Percentiles rank a stretch among this genome's conserved stretches.
Conservation (phyloP, 2,113 vertebrate species). For the Azemiops feae region DNA sequence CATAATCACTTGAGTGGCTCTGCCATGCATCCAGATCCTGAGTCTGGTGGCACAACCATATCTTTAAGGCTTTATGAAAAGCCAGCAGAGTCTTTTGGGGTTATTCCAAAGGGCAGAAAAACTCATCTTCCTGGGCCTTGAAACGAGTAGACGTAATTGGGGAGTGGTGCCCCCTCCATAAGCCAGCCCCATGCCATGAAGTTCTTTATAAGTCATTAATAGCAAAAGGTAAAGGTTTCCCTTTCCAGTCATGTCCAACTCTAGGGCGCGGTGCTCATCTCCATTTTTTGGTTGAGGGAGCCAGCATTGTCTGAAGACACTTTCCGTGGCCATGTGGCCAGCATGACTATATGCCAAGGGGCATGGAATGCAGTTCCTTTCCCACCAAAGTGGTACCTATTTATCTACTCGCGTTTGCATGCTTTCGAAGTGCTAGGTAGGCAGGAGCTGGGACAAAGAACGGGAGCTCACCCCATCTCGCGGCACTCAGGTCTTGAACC, state of each 20-base stretch:
- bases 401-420: not conserved
- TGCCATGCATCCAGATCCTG: not conserved
- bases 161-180: not conserved
- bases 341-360: not conserved
- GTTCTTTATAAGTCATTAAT: not conserved
- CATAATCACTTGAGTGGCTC: not conserved
- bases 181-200: not conserved
- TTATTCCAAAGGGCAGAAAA: not conserved
- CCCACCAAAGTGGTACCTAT: not conserved
- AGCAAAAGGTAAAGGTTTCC: not conserved
- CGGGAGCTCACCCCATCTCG: rapidly evolving
- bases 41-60: not conserved
- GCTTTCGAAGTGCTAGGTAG: not conserved
- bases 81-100: not conserved
- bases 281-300: not conserved
- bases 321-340: not conserved
- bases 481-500: not conserved
- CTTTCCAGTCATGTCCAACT: not conserved
- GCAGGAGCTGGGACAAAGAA: not conserved
- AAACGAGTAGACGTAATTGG: not conserved
- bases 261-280: not conserved
- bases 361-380: not conserved
- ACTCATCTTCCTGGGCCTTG: not conserved
- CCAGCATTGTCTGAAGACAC: not conserved
- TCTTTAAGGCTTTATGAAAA: not conserved